Evolutionary conservation across 2,888 invertebrate species (phyloP).

Genomic region (Phortica magna): DNA sequence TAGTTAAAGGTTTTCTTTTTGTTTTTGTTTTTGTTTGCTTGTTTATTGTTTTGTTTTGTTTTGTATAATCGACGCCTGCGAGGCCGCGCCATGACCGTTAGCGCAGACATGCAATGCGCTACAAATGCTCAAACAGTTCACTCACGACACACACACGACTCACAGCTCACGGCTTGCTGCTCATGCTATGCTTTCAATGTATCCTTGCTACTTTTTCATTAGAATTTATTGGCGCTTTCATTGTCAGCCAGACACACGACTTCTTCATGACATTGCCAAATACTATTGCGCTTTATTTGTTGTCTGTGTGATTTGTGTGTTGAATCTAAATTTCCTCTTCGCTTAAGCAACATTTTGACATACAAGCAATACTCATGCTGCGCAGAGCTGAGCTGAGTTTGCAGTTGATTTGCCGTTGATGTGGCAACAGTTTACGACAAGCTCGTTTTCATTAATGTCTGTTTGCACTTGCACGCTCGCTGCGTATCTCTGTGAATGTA

Average conservation of each 20-base stretch:
- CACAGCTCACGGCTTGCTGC: neutral
- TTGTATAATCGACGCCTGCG: neutral
- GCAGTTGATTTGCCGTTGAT: conserved; percentile 31
- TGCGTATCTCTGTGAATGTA: neutral
- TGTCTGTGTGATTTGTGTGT: conserved; percentile 7
- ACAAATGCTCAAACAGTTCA: no score
- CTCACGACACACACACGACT: neutral
- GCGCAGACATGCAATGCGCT: no score
- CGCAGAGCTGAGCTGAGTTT: neutral
- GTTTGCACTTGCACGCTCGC: neutral
- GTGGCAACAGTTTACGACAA: conserved; percentile 31
- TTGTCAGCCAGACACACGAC: neutral
- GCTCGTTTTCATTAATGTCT: conserved; percentile 12
- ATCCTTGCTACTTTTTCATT: neutral
- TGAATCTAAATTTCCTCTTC: neutral
- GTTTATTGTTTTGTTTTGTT: neutral
- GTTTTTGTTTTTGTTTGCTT: no score
- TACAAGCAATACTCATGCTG: conserved; percentile 8
- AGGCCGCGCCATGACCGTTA: neutral
- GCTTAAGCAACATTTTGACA: conserved; percentile 1
- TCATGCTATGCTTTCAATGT: neutral
- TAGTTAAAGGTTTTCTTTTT: no score
- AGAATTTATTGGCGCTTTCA: neutral
- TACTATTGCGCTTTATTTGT: neutral
- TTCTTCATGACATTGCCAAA: neutral